A percentile compares a stretch with the other conserved stretches of the same genome.
Conservation (phyloP, 1,140 invertebrate genomes). For the Nephila pilipes region DNA sequence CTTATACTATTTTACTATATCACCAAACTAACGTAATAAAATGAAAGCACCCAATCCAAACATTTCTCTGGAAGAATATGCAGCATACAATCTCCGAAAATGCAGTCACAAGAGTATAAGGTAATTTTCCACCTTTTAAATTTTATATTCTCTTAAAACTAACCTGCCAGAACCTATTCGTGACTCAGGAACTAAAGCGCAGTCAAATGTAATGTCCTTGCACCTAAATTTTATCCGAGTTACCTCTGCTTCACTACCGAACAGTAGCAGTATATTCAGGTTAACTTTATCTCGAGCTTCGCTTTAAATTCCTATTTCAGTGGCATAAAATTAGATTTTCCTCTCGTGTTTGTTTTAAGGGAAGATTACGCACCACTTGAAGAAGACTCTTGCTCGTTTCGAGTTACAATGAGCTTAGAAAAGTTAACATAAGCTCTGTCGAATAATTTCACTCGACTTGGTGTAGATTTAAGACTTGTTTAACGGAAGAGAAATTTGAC, state of each 20-base stretch:
- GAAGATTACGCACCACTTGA: not conserved
- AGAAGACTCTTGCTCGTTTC: not conserved
- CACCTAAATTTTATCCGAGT: constrained; percentile 31
- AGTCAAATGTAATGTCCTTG: constrained; percentile 41
- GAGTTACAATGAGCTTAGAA: not conserved
- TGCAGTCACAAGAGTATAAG: not conserved
- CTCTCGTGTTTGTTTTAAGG: constrained; percentile 37
- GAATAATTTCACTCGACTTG: constrained; percentile 42
- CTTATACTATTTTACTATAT: too few relatives aligned
- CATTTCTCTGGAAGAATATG: not conserved
- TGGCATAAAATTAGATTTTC: constrained; percentile 41
- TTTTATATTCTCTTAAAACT: constrained; percentile 38
- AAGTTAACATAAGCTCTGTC: not conserved
- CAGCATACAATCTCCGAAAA: not conserved
- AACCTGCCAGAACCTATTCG: not conserved
- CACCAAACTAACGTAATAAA: not conserved
- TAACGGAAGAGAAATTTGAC: constrained; percentile 5
- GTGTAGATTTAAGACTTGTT: constrained; percentile 23
- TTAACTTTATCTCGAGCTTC: constrained; percentile 2
- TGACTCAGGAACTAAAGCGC: constrained; percentile 14
- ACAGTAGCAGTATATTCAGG: not conserved
- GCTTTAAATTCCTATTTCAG: constrained; percentile 52
- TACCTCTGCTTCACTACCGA: not conserved
- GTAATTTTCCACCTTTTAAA: constrained; percentile 42
- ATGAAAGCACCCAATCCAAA: not conserved